Conservation (phyloP, 2,797 vertebrate species). For the Oreochromis mossambicus region DNA sequence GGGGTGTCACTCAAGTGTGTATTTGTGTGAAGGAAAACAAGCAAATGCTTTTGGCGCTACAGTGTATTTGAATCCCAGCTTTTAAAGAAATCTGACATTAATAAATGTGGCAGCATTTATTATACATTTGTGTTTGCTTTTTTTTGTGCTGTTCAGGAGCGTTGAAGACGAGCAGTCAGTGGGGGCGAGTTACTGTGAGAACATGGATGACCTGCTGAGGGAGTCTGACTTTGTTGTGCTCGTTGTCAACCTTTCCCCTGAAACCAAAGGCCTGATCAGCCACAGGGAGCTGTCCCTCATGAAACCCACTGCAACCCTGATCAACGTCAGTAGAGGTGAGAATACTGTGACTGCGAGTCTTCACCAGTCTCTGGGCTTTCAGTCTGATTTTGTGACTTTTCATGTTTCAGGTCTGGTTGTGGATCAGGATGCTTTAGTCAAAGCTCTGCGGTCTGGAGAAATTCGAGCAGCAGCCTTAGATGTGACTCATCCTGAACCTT, state of each 20-base stretch:
- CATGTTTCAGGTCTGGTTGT: constrained; percentile 70
- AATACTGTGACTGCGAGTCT: neutral
- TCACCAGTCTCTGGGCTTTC: neutral
- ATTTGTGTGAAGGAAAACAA: neutral
- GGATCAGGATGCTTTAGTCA: constrained; percentile 78
- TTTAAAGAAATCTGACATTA: too few relatives aligned
- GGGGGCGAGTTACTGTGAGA: constrained; percentile 76
- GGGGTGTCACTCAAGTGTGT: neutral
- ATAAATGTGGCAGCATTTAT: too few relatives aligned
- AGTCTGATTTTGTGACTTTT: neutral
- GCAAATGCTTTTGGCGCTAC: neutral
- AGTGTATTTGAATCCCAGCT: too few relatives aligned
- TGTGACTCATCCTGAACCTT: constrained; percentile 70
- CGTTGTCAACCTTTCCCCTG: constrained; percentile 66
- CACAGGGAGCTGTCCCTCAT: constrained; percentile 76
- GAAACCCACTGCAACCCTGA: constrained; percentile 76
- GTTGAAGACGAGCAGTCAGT: constrained; percentile 74
- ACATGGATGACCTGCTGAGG: constrained; percentile 77
- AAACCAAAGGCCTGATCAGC: constrained; percentile 73
- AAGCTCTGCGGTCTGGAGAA: constrained; percentile 69
- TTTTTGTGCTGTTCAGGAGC: constrained; percentile 49
- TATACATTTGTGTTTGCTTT: too few relatives aligned
- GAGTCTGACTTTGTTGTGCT: constrained; percentile 80
- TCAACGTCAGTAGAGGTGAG: constrained; percentile 81
- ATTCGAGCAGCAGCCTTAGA: constrained; percentile 79